These are phyloP conservation scores for Cinara cedri DNA, from an alignment of 2,888 invertebrate species.

Conservation along the genomic window DNA sequence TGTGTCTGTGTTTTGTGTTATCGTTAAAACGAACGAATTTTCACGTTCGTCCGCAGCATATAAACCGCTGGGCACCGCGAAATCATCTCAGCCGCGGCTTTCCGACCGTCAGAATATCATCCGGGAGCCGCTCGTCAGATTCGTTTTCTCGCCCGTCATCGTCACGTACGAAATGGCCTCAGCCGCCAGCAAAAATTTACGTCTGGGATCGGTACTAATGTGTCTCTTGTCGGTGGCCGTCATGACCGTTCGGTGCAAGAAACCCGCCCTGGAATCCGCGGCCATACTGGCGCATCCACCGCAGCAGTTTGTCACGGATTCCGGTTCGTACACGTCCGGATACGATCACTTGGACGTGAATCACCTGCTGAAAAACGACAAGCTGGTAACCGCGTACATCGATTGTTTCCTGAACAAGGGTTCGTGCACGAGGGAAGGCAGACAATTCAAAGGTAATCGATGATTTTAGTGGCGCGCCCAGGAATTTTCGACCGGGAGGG, in stretches of 20 bases:
- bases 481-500: too few relatives aligned
- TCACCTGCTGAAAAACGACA: constrained; percentile 50
- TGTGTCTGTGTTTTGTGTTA: too few relatives aligned
- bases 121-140: neutral
- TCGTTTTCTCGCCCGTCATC: neutral
- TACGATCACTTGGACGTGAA: constrained; percentile 53
- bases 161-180: neutral
- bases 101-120: too few relatives aligned
- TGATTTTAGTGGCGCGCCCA: too few relatives aligned
- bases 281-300: neutral
- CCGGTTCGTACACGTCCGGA: constrained; percentile 13
- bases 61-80: too few relatives aligned
- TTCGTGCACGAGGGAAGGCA: constrained; percentile 48
- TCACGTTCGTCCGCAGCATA: too few relatives aligned
- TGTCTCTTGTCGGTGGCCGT: neutral
- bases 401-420: constrained; percentile 53
- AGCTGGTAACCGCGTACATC: constrained; percentile 41
- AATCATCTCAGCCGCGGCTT: too few relatives aligned
- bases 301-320: neutral
- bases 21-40: too few relatives aligned
- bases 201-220: neutral
- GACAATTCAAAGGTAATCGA: constrained; percentile 26
- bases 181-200: neutral
- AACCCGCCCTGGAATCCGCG: neutral
- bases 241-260: neutral